A percentile compares a stretch with the other conserved stretches of the same genome.
Conservation (phyloP, 2,888 invertebrate genomes). For the Epirrita christyi region DNA sequence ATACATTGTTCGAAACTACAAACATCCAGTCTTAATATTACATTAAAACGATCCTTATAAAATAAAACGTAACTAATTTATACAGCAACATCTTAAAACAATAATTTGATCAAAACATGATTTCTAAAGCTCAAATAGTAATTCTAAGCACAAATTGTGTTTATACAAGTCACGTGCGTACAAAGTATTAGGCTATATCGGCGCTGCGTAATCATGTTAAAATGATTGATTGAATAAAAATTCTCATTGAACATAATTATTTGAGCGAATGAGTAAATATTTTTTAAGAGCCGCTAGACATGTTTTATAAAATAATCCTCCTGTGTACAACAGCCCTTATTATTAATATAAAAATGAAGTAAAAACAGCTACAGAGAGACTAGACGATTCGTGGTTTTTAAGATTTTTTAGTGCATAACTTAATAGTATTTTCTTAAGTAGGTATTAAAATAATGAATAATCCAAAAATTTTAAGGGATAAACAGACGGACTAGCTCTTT, state of each 20-base stretch:
- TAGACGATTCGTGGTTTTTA: conserved; percentile 23
- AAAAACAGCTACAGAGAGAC: conserved; percentile 30
- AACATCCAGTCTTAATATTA: conserved; percentile 48
- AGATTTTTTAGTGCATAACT: not conserved
- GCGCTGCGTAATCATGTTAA: not conserved
- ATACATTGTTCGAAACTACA: conserved; percentile 47
- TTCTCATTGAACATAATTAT: not conserved
- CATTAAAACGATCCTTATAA: conserved; percentile 43
- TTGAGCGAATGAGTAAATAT: not conserved
- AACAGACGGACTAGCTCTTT: too few relatives aligned
- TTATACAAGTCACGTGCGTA: conserved; percentile 6
- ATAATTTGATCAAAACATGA: conserved; percentile 17
- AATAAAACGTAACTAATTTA: conserved; percentile 40
- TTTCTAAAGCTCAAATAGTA: not conserved
- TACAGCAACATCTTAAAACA: conserved; percentile 41
- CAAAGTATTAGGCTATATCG: not conserved
- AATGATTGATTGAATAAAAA: not conserved
- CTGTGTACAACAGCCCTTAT: not conserved
- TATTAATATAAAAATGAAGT: conserved; percentile 1
- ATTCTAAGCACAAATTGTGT: conserved; percentile 3
- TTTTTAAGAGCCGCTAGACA: not conserved
- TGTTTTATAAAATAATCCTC: not conserved
- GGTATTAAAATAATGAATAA: too few relatives aligned
- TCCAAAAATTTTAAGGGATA: too few relatives aligned
- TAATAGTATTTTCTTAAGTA: too few relatives aligned